Evolutionary conservation across 1,140 invertebrate genomes (phyloP), one percentile per base, ranked within the genome.

Genomic region (Littorina saxatilis): DNA sequence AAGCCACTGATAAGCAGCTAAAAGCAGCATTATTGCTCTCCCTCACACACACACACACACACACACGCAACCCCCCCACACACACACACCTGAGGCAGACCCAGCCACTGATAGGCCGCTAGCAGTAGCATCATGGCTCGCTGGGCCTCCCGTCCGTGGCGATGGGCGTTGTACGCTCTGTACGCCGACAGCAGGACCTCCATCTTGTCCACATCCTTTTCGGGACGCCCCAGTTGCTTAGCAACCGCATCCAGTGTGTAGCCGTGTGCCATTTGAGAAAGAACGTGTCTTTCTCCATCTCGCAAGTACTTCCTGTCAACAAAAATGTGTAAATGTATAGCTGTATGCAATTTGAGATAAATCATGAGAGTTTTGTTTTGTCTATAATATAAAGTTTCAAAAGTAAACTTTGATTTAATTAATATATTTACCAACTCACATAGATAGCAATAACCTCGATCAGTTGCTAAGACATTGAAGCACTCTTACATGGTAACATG

Each of bases 251-350:
- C 86, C 66, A 90, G 83, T 13, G 86, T 86, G 61, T 83, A 85
- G 35, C 75, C 52, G 66, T 96, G 93, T 0, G 96, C 96, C 92
- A 96, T 95, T 72, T 95, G 94, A 1, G 95, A 95, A 81, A 96
- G 93, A 85, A 96, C 95, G 85, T 95, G 94, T 82, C 96, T 94
- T 90, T 97, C 96, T 4, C 94, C 94, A 90, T 97, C 96, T 75
- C 96, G 93, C 63, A 98, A 94, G 89, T 97, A 98, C 90, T 95
- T 95, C 85, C 95, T 95, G 88, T 2, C 87, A 81, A 70, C 66
- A 91, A 90, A 80, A 78, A n/a, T 37, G 20, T 68, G n/a, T n/a
- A n/a, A n/a, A n/a, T n/a, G n/a, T n/a, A n/a, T n/a, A n/a, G n/a
- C n/a, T n/a, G n/a, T n/a, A n/a, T n/a, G n/a, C n/a, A n/a, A n/a